Base-by-base conservation (phyloP, 2,888 invertebrate genomes). In the Mycalesis mineus region DNA sequence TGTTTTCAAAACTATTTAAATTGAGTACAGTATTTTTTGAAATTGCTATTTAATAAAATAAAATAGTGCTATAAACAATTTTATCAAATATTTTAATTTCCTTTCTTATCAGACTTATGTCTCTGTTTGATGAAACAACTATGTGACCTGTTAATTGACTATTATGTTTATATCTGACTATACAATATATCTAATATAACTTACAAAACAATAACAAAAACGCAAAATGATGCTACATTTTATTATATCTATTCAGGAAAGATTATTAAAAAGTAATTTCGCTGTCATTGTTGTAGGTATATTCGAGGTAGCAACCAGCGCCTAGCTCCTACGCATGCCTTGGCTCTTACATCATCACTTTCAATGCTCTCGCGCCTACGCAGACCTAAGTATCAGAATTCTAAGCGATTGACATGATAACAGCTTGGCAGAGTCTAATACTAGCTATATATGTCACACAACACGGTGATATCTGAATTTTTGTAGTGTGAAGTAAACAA, bases 311-410 rank as follows among this genome's bases (percentile, higher is more conserved):
- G 47, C 47, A 33, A 47, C 47, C 9, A n/a, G n/a, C n/a, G n/a
- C n/a, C n/a, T n/a, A n/a, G 0, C 39, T 3, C 47, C 47, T 47
- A 47, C 47, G 47, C 47, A 29, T 29, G 14, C 15, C 11, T 1
- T 6, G 9, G 0, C 9, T 6, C 15, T 47, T 31, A 47, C 47
- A 47, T 47, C 47, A 47, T 47, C 47, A 47, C 47, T 47, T 47
- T 47, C 47, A 47, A 47, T 31, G 33, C 33, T 15, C 47, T 47
- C 11, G 28, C 47, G 39, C 54, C 22, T 53, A 41, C 36, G 36
- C 33, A 36, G 31, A 44, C 31, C 9, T 13, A 17, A 6, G 13
- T n/a, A 13, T 44, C 33, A 17, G 1, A 44, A 11, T 13, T 44
- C 37, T 39, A 9, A 44, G 22, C 15, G 31, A 44, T 42, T 52